phyloP scores from a whole-genome alignment of 2,113 vertebrate species.

The Nycticebus coucang region DNA sequence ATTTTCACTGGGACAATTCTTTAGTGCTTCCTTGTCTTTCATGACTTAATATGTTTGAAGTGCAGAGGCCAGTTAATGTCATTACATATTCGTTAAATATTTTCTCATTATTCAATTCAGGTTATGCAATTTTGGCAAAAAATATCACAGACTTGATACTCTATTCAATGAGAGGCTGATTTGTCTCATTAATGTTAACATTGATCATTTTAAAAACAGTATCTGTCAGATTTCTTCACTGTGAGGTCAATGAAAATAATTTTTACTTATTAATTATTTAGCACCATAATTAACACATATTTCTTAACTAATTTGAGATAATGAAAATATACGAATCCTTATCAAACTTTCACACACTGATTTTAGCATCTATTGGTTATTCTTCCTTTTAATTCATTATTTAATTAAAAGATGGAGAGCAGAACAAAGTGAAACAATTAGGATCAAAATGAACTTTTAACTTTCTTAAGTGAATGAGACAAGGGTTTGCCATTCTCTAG shows the following conservation, averaged over 20 bases:
- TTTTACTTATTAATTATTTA: neutral
- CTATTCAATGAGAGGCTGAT: neutral
- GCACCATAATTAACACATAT: neutral
- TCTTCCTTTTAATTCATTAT: neutral
- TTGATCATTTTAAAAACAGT: neutral
- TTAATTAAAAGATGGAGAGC: neutral
- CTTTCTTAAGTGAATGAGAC: neutral
- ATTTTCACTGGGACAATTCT: neutral
- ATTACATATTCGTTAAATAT: neutral
- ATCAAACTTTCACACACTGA: neutral
- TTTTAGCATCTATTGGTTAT: neutral
- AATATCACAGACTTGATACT: neutral
- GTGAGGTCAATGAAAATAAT: neutral
- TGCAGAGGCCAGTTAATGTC: neutral
- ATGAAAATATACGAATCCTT: neutral
- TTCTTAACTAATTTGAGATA: neutral
- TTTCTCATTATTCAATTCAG: neutral
- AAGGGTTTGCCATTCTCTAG: neutral
- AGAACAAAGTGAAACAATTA: neutral
- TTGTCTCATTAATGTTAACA: neutral
- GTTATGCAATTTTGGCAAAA: slow-evolving; percentile 1
- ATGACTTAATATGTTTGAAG: neutral
- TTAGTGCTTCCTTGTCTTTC: neutral
- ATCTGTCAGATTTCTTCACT: neutral
- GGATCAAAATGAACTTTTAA: neutral